phyloP scores from a whole-genome alignment of 1,140 invertebrate genomes.

The Dysdera silvatica region DNA sequence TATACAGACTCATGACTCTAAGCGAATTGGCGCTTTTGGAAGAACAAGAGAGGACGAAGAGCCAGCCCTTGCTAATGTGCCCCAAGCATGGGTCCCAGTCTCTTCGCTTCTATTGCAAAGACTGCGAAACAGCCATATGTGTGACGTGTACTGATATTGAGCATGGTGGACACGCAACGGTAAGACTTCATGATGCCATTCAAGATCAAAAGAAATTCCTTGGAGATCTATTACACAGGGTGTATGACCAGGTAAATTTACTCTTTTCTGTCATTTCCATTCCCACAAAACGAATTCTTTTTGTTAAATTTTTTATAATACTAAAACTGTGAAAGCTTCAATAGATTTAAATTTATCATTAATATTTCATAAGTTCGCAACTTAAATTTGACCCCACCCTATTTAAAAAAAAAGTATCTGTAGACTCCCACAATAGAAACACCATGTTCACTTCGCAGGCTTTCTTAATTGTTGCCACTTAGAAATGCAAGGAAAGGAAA shows the following conservation, averaged over 20 bases:
- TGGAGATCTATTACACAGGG: constrained; percentile 4
- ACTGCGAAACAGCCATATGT: constrained; percentile 52
- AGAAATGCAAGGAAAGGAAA: too few relatives aligned
- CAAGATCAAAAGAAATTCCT: constrained; percentile 42
- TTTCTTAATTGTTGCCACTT: too few relatives aligned
- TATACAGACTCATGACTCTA: constrained; percentile 33
- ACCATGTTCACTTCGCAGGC: too few relatives aligned
- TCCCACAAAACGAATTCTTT: constrained; percentile 50
- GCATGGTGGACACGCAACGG: constrained; percentile 47
- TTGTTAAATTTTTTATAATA: too few relatives aligned
- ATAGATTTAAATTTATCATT: too few relatives aligned
- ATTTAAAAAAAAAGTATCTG: too few relatives aligned
- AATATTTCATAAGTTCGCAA: too few relatives aligned
- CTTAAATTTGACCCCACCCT: too few relatives aligned
- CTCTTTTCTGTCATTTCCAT: constrained; percentile 47
- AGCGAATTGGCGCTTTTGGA: constrained; percentile 29
- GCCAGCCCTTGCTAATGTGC: constrained; percentile 36
- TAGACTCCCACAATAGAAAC: too few relatives aligned
- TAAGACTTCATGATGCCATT: constrained; percentile 47
- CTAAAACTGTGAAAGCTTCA: too few relatives aligned
- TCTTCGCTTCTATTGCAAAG: constrained; percentile 49
- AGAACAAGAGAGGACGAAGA: constrained; percentile 15
- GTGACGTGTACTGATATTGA: constrained; percentile 49
- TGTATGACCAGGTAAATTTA: constrained; percentile 35
- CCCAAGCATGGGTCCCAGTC: constrained; percentile 41